Base-by-base conservation (phyloP, 2,797 vertebrate genomes). In the Pipistrellus nathusii region DNA sequence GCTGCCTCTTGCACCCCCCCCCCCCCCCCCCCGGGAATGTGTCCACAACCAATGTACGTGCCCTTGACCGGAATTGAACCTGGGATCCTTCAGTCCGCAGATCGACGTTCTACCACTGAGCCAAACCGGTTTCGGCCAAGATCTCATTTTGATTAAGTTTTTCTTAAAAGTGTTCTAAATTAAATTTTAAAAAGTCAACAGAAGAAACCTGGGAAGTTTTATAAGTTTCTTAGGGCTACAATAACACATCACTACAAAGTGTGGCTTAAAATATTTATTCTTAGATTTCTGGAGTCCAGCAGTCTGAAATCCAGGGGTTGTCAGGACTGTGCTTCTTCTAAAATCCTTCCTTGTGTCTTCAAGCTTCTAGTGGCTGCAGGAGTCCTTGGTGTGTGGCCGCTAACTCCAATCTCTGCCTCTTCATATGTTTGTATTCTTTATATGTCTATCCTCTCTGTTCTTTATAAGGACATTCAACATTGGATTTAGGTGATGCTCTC, bases 131-230 rank as follows among this genome's bases (percentile, higher is more conserved):
- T 41, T 41, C 38, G 38, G 38, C 38, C 62, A 75, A 72, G 51
- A 59, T 69, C 53, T 88, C 21, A 66, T n/a, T 93, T 32, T 64
- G 66, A 32, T 75, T 72, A 59, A 41, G 23, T 69, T 92, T 82
- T 91, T 46, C 14, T 89, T 86, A 68, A 41, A 81, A 72, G 8
- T 25, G 6, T 91, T 91, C 89, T 81, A 66, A 80, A 32, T 35
- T 93, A 72, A 76, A 72, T 53, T 85, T 90, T 13, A 30, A 68
- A 84, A 84, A 81, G 57, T 20, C 14, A 87, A 55, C 77, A 1
- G 59, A 94, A 82, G 41, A 64, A 35, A 51, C 32, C 7, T 53
- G 44, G 27, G 20, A 15, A 9, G 30, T 76, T 78, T 3, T 83
- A 57, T 30, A 64, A 57, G 12, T 78, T 92, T 91, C 15, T 15